Evolutionary conservation across 2,797 vertebrate genomes (phyloP).

Genomic region (Babyrousa celebensis): DNA sequence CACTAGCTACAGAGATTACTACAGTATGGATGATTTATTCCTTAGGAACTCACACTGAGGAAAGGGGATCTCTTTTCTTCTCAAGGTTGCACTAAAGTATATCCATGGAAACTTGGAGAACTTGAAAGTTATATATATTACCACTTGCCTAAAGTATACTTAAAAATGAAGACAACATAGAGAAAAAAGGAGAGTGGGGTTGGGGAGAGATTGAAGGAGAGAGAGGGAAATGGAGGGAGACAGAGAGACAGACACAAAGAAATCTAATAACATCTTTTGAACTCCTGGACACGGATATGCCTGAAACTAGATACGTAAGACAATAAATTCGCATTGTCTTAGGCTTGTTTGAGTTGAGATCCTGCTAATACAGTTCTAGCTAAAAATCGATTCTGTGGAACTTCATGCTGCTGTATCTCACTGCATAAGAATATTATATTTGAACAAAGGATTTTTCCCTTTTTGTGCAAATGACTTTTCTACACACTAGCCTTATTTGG

Average conservation of each 20-base stretch:
- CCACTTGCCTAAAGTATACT: not conserved
- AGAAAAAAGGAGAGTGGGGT: not conserved
- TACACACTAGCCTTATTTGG: not conserved
- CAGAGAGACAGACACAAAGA: not conserved
- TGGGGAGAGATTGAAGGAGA: not conserved
- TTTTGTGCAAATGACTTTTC: slow-evolving; percentile 6
- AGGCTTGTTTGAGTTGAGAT: not conserved
- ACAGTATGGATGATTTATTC: not conserved
- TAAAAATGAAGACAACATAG: slow-evolving; percentile 37
- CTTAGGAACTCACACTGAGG: not conserved
- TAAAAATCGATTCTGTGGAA: slow-evolving; percentile 5
- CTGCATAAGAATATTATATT: not conserved
- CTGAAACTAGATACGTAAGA: slow-evolving; percentile 52
- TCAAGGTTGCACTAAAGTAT: slow-evolving; percentile 26
- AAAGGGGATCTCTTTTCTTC: not conserved
- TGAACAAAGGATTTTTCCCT: slow-evolving; percentile 57
- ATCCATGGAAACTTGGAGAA: slow-evolving; percentile 16
- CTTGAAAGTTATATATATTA: slow-evolving; percentile 7
- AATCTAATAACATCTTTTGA: slow-evolving; percentile 7
- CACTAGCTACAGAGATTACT: not conserved
- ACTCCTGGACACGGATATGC: not conserved
- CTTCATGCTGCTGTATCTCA: not conserved
- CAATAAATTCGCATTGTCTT: slow-evolving; percentile 58
- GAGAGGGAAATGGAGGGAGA: not conserved
- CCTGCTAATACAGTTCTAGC: slow-evolving; percentile 11